phyloP scores from a whole-genome alignment of 1,140 invertebrate species.

The Asbolus verrucosus region DNA sequence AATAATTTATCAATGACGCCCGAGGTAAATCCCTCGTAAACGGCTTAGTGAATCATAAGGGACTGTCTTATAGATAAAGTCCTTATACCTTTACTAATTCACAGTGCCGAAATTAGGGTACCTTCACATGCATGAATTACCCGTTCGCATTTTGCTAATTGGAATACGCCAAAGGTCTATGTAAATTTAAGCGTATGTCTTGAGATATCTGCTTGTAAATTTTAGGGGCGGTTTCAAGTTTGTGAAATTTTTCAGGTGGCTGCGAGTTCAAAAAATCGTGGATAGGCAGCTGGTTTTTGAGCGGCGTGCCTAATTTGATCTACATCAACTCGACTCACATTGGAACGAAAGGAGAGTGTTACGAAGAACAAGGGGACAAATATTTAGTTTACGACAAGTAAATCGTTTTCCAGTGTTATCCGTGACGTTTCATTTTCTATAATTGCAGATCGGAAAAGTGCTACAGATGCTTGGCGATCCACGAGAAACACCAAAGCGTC shows the following conservation, averaged over 20 bases:
- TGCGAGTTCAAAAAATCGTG: conserved; percentile 80
- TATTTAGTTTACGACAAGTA: conserved; percentile 82
- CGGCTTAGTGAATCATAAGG: conserved; percentile 35
- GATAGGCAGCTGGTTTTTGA: conserved; percentile 84
- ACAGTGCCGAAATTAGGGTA: conserved; percentile 13
- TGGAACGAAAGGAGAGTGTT: conserved; percentile 80
- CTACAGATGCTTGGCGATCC: conserved; percentile 76
- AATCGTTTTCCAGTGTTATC: conserved; percentile 61
- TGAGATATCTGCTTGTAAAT: background rate
- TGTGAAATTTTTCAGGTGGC: conserved; percentile 70
- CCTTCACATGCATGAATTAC: conserved; percentile 30
- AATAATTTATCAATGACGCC: conserved; percentile 25
- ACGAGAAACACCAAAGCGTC: conserved; percentile 77
- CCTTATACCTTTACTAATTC: conserved; percentile 37
- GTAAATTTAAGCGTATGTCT: conserved; percentile 27
- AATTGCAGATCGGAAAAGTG: conserved; percentile 69
- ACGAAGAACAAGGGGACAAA: conserved; percentile 78
- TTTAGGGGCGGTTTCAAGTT: no score
- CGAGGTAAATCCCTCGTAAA: conserved; percentile 25
- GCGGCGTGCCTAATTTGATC: conserved; percentile 74
- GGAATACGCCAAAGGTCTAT: conserved; percentile 26
- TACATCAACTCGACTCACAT: conserved; percentile 78
- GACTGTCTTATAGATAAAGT: conserved; percentile 28
- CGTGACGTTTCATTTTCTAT: conserved; percentile 51
- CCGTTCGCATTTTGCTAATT: conserved; percentile 28